phyloP scores from a whole-genome alignment of 53 echinoderm and acorn worm genomes.

The Echinometra lucunter region DNA sequence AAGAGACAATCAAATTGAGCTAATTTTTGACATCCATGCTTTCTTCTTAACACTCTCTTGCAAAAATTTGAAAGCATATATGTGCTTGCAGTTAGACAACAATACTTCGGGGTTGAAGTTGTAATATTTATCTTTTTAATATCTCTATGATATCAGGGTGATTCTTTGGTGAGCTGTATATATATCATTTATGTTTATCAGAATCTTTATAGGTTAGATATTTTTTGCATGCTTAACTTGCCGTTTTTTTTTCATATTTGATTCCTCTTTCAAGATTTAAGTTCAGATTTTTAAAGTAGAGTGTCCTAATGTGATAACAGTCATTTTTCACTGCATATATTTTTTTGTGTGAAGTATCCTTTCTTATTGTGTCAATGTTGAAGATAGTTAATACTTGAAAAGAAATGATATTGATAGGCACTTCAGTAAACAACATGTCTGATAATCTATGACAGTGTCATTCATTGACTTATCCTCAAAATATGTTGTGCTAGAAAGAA shows the following conservation, averaged over 20 bases:
- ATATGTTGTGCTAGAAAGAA: neutral
- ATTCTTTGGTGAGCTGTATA: neutral
- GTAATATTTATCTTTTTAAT: neutral
- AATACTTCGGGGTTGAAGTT: neutral
- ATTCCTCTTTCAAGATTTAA: neutral
- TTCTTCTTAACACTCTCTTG: neutral
- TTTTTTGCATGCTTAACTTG: neutral
- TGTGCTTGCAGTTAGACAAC: neutral
- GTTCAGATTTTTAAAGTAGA: neutral
- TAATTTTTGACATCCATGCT: neutral
- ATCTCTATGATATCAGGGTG: neutral
- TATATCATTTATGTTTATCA: neutral
- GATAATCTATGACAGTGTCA: neutral
- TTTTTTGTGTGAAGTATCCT: neutral
- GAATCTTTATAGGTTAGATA: neutral
- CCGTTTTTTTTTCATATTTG: neutral
- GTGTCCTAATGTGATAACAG: neutral
- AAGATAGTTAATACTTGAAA: neutral
- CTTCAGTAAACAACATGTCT: neutral
- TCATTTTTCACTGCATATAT: neutral
- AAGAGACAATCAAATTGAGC: neutral
- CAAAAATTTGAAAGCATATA: neutral
- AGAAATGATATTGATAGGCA: neutral
- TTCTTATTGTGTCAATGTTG: neutral
- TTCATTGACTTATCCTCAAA: neutral